Evolutionary conservation across 2,113 vertebrate species (phyloP), one percentile per base, ranked within the genome.

Genomic region (Semicossyphus pulcher): DNA sequence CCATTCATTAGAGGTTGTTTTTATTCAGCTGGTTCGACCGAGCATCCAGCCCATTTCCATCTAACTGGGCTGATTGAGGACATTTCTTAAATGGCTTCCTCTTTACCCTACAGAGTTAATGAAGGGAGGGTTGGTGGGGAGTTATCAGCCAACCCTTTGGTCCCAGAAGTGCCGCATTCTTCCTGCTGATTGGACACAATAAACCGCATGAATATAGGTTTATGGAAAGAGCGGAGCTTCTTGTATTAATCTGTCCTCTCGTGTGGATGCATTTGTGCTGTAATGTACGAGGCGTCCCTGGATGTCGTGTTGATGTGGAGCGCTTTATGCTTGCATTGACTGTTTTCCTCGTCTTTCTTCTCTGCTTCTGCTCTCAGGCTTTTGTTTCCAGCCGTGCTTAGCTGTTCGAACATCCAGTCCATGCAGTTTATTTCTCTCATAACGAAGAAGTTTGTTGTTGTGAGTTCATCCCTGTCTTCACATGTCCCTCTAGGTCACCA

Each of bases 401-500:
- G 31, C 12, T n/a, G 9, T 31, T 51, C 4, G 7, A 1, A 10
- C 12, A n/a, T 41, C n/a, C 26, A 39, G 36, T 23, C 20, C 20
- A 11, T 9, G 14, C 21, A 31, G 11, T 21, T 49, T 56, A 28
- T 68, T 48, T 18, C 37, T 61, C 32, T 51, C 9, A 64, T 41
- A 37, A 65, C 23, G 16, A 48, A 9, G 36, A 7, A 5, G 23
- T 64, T 58, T 47, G 8, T 25, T 10, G 15, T 47, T 49, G 15
- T 28, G 26, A n/a, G 4, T 26, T 47, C 47, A 18, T 61, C 5
- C 2, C 2, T 12, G 1, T 59, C 9, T 60, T 39, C 52, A 1
- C 34, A 2, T 68, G 2, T 72, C 15, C 11, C 29, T 78, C 65
- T 68, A 99, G 97, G 94, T 98, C 45, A 93, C 89, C 78, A 72